Base-by-base conservation (phyloP, 2,113 vertebrate genomes). In the Corynorhinus townsendii region DNA sequence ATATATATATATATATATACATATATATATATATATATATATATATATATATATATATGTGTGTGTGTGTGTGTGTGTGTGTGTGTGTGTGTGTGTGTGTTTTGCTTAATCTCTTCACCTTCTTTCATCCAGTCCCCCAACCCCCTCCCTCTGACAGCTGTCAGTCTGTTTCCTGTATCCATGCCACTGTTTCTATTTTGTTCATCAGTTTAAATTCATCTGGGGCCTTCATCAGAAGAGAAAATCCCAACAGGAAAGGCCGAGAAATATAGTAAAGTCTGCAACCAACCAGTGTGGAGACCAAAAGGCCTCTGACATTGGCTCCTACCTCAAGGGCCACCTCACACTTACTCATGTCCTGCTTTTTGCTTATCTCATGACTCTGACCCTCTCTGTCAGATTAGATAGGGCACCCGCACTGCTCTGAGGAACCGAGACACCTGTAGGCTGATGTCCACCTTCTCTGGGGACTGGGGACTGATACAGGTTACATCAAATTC, bases 281-380 rank as follows among this genome's bases (percentile, higher is more conserved):
- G 52, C 59, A 95, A 38, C 33, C 66, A 52, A 66, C 35, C 5
- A 7, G 81, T 11, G 1, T 35, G 30, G 56, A n/a, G 38, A 79
- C 47, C 22, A 0, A 9, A 47, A 40, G 59, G 38, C 71, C 86
- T 64, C n/a, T 6, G 30, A 11, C 22, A 3, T 45, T 0, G 2
- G 66, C 28, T 3, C 26, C 12, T 2, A 1, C 43, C 76, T 30
- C 0, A 15, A 40, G 11, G 16, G 16, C 20, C 5, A 0, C 30
- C 72, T 59, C 49, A 4, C 35, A 0, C 62, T 35, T 11, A 5
- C 33, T 86, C 52, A 0, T 0, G 0, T 6, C 86, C 59, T 54
- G 12, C 64, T 59, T 14, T 0, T 1, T 16, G 24, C 2, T 72
- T 68, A 62, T 90, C 76, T 93, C 71, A 1, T 4, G 73, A 38